phyloP scores from a whole-genome alignment of 2,113 vertebrate species.

The Malurus elegans region DNA sequence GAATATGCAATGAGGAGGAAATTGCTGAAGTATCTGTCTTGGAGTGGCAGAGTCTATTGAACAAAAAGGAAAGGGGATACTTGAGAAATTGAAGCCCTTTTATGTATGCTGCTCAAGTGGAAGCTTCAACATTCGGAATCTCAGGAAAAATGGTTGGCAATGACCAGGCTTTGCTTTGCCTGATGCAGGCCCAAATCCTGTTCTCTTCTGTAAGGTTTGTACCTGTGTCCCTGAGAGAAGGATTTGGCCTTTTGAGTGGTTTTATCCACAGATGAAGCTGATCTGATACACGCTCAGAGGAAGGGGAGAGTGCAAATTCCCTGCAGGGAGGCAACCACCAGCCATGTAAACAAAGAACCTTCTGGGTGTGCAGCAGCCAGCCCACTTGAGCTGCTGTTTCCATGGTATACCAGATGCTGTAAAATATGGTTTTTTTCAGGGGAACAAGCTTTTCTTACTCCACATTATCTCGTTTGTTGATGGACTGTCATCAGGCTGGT shows the following conservation, averaged over 20 bases:
- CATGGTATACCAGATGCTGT: slow-evolving; percentile 60
- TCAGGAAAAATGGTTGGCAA: not conserved
- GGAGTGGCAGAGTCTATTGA: not conserved
- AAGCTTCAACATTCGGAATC: fast-evolving
- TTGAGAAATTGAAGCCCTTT: not conserved
- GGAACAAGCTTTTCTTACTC: not conserved
- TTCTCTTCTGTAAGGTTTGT: not conserved
- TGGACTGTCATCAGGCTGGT: not conserved
- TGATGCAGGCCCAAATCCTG: not conserved
- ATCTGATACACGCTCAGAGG: not conserved
- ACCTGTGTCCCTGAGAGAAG: not conserved
- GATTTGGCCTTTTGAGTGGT: not conserved
- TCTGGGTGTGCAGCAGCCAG: slow-evolving; percentile 52
- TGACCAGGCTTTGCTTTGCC: not conserved
- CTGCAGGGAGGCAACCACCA: not conserved
- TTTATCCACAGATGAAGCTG: not conserved
- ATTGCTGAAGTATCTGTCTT: not conserved
- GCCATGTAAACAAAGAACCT: slow-evolving; percentile 45
- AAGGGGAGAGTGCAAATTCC: slow-evolving; percentile 34
- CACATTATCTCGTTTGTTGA: slow-evolving; percentile 9
- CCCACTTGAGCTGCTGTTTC: slow-evolving; percentile 64
- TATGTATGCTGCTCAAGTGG: not conserved
- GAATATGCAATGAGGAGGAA: not conserved
- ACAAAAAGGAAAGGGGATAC: not conserved
- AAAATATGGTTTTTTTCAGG: slow-evolving; percentile 28